A percentile compares a stretch with the other conserved stretches of the same genome.
Evolutionary conservation across 2,113 vertebrate genomes (phyloP).

Genomic region (Nasalis larvatus): DNA sequence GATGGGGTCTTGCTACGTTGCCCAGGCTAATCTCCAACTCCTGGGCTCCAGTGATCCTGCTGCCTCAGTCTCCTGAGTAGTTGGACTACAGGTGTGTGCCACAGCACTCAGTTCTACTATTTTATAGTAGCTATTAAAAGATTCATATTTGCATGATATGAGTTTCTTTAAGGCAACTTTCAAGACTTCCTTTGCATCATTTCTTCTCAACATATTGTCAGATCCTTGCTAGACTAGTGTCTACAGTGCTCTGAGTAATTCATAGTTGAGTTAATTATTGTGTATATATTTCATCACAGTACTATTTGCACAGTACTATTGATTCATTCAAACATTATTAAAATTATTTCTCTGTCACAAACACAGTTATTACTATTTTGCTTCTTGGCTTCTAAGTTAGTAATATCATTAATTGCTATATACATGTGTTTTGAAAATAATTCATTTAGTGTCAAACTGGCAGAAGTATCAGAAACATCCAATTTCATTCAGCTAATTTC

Average conservation of each 20-base stretch:
- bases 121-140: background rate
- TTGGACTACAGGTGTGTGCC: background rate
- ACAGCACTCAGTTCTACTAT: background rate
- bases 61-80: background rate
- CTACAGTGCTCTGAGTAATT: background rate
- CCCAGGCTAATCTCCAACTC: background rate
- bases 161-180: background rate
- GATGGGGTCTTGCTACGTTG: background rate
- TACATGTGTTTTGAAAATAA: background rate
- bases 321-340: slow-evolving; percentile 1
- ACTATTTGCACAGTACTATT: background rate
- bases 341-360: slow-evolving; percentile 2
- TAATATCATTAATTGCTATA: background rate
- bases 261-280: background rate
- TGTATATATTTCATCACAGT: background rate
- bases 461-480: slow-evolving; percentile 10
- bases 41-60: background rate
- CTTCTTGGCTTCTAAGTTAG: background rate
- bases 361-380: slow-evolving; percentile 21
- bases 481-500: slow-evolving; percentile 47
- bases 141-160: background rate
- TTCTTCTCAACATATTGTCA: background rate
- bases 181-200: background rate
- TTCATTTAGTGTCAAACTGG: slow-evolving; percentile 23
- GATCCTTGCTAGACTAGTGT: background rate